These are phyloP conservation scores for Dermatemys mawii DNA, from an alignment of 2,113 vertebrate species.

Conservation along the genomic window DNA sequence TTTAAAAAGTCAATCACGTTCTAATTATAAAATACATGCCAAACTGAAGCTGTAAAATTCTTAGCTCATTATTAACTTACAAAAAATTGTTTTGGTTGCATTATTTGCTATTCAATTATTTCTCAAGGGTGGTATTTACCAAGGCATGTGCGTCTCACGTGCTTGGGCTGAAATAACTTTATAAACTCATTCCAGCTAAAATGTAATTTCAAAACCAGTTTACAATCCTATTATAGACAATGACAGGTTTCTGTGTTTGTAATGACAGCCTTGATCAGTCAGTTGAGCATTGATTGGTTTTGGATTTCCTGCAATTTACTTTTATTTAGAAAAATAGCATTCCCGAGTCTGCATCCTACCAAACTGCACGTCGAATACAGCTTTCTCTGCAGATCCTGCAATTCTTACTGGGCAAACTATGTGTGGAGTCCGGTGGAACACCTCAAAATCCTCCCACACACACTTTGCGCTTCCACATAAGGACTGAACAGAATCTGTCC, in stretches of 20 bases:
- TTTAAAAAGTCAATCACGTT: not conserved
- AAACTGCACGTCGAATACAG: constrained; percentile 36
- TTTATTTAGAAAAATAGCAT: constrained; percentile 40
- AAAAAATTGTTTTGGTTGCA: constrained; percentile 52
- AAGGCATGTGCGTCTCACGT: constrained; percentile 67
- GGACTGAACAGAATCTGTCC: not conserved
- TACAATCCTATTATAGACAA: constrained; percentile 41
- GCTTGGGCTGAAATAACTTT: constrained; percentile 50
- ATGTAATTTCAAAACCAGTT: constrained; percentile 51
- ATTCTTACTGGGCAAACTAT: not conserved
- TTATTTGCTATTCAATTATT: constrained; percentile 15
- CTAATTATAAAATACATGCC: not conserved
- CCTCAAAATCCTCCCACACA: not conserved
- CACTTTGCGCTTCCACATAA: not conserved
- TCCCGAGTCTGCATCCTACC: constrained; percentile 10
- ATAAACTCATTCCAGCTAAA: constrained; percentile 57
- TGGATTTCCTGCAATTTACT: constrained; percentile 44
- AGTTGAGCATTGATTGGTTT: constrained; percentile 47
- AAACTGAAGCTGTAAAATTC: constrained; percentile 29
- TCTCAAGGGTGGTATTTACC: constrained; percentile 54
- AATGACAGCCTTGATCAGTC: constrained; percentile 40
- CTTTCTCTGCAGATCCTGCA: not conserved
- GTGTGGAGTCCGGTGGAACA: too few species aligned
- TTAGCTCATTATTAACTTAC: constrained; percentile 36
- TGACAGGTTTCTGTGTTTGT: constrained; percentile 34